Evolutionary conservation across 2,888 invertebrate species (phyloP), one percentile per base, ranked within the genome.

Genomic region (Hipparchia sbordonii): DNA sequence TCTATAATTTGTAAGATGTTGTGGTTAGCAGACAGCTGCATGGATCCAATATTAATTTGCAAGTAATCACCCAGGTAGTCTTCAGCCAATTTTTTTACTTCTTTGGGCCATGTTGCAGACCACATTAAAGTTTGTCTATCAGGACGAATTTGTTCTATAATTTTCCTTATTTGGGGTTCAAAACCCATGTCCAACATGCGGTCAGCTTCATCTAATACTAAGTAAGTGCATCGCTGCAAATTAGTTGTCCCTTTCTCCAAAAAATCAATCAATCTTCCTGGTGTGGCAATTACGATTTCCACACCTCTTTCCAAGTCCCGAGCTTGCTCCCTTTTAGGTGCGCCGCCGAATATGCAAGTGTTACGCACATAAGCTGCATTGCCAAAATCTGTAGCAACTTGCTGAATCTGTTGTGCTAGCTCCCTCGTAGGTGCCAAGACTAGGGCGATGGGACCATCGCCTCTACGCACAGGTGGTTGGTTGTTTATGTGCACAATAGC

Each of bases 61-160:
- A 97, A 95, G 84, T 98, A 98, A 83, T 98, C 97, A 70, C 95
- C 96, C 33, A 99, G 94, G 87, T 98, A 99, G 85, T 99, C 99
- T 82, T 97, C 97, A 33, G 99, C 99, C 76, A 99, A 92, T 80
- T 96, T 96, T 77, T 97, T 95, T 2, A 99, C 99, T 94, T 99
- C 99, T 84, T 98, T 98, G 0, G 99, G 99, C 99, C 99, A 99
- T n/a, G 99, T 99, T 0, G 99, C 99, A 77, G 98, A 98, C 98
- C 98, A 99, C 99, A 99, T 99, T 61, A 99, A 94, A 12, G 98
- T 98, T 89, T 99, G 99, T 82, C 99, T 95, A 85, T 99, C 98
- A 13, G 98, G 98, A 79, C 98, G 95, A 80, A 98, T 98, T 89
- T 98, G 98, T 84, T 97, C 97, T 80, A 98, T 95, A 81, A 99